Conservation (phyloP, 1,140 invertebrate genomes). For the Drosophila simulans region DNA sequence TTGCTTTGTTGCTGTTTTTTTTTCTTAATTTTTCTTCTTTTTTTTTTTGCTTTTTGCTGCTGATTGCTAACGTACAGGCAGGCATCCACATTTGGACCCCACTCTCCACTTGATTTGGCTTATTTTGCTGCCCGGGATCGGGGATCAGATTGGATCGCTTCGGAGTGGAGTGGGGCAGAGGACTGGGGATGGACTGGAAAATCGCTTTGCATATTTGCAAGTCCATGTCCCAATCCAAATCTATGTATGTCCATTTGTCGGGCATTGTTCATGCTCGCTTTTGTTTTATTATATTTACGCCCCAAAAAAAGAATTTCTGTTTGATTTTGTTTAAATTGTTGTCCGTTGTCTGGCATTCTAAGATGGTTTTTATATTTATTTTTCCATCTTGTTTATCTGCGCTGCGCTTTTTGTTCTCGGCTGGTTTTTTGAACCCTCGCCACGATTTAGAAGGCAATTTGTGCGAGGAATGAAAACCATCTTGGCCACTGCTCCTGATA, state of each 20-base stretch:
- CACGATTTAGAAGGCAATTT: constrained; percentile 48
- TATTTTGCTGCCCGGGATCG: constrained; percentile 8
- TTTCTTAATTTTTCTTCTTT: neutral
- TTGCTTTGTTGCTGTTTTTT: constrained; percentile 34
- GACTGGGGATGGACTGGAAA: constrained; percentile 11
- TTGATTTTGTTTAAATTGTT: constrained; percentile 76
- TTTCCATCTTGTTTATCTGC: constrained; percentile 26
- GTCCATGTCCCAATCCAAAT: constrained; percentile 29
- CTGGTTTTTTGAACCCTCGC: constrained; percentile 64
- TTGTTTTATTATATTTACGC: constrained; percentile 48
- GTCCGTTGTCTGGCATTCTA: constrained; percentile 41
- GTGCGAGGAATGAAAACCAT: constrained; percentile 26
- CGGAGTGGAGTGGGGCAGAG: constrained; percentile 7
- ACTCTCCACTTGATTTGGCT: constrained; percentile 43
- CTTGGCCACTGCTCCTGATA: constrained; percentile 25
- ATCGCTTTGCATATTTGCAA: constrained; percentile 46
- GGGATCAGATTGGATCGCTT: constrained; percentile 25
- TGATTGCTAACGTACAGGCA: constrained; percentile 72
- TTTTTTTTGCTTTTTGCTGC: constrained; percentile 11
- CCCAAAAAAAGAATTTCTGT: constrained; percentile 38
- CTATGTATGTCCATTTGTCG: constrained; percentile 32
- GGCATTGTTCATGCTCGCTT: constrained; percentile 49
- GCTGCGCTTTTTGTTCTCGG: constrained; percentile 40
- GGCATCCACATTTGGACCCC: constrained; percentile 67
- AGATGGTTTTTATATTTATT: constrained; percentile 18